These are phyloP conservation scores for Carollia perspicillata DNA, from an alignment of 2,113 vertebrate species.

Conservation along the genomic window DNA sequence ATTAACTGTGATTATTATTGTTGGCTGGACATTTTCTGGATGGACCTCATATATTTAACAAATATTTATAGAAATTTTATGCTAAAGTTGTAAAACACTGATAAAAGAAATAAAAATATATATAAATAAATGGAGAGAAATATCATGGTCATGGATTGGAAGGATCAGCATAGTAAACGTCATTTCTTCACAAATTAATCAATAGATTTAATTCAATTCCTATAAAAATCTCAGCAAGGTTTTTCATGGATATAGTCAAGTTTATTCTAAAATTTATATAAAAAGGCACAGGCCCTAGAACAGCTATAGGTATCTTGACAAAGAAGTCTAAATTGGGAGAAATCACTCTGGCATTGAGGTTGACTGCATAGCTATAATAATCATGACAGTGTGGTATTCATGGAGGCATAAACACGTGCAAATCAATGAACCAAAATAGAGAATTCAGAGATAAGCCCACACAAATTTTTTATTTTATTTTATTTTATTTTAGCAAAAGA, in stretches of 20 bases:
- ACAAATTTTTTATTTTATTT: not conserved
- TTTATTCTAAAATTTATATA: not conserved
- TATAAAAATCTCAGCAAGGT: not conserved
- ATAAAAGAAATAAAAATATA: not conserved
- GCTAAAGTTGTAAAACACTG: not conserved
- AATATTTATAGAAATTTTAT: not conserved
- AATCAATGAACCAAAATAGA: not conserved
- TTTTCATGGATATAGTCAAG: not conserved
- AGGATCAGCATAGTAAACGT: not conserved
- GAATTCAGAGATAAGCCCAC: not conserved
- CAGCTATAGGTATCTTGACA: not conserved
- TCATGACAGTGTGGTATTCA: not conserved
- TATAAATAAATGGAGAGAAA: not conserved
- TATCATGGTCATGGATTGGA: not conserved
- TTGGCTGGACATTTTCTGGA: no score
- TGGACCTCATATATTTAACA: not conserved
- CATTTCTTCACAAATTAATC: not conserved
- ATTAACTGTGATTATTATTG: no score
- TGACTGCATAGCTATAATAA: not conserved
- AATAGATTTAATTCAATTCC: not conserved
- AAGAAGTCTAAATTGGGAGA: not conserved
- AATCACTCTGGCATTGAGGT: not conserved
- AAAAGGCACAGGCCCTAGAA: not conserved
- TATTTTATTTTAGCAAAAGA: not conserved
- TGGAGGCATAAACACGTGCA: not conserved